Percentiles rank a stretch among this genome's conserved stretches.
phyloP scores from a whole-genome alignment of 2,888 invertebrate species.

The Microctonus brassicae region DNA sequence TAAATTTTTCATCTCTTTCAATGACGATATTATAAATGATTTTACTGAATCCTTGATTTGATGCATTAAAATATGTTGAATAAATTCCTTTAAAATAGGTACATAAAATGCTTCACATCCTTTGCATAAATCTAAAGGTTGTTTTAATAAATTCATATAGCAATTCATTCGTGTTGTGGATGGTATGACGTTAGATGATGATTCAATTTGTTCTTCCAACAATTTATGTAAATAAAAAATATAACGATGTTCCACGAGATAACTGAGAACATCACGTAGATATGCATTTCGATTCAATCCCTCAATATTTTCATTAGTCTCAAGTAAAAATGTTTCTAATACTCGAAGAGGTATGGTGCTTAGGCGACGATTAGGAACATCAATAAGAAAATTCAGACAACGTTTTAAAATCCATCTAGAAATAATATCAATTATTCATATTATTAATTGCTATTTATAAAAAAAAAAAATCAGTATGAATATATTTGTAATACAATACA shows the following conservation, averaged over 20 bases:
- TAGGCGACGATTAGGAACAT: constrained; percentile 35
- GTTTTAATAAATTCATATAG: constrained; percentile 81
- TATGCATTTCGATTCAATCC: constrained; percentile 61
- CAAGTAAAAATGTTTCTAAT: constrained; percentile 80
- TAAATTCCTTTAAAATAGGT: constrained; percentile 74
- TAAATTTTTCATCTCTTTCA: constrained; percentile 71
- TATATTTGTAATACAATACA: constrained; percentile 16
- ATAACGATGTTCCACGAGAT: constrained; percentile 71
- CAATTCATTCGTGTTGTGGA: constrained; percentile 82
- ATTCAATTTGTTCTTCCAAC: constrained; percentile 79
- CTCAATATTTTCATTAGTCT: constrained; percentile 56
- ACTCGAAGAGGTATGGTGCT: constrained; percentile 81
- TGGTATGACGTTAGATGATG: constrained; percentile 76
- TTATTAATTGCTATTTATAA: not conserved
- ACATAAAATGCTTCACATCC: constrained; percentile 71
- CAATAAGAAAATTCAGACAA: constrained; percentile 72
- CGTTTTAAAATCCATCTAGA: constrained; percentile 72
- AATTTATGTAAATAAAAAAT: constrained; percentile 80
- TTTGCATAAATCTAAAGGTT: constrained; percentile 78
- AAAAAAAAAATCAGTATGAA: constrained; percentile 1
- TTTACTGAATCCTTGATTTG: constrained; percentile 79
- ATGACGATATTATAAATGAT: constrained; percentile 79
- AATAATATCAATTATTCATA: not conserved
- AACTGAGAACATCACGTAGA: constrained; percentile 59
- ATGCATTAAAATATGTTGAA: constrained; percentile 77